Base-by-base conservation (phyloP, 2,113 vertebrate species). In the Diphyllodes magnificus region DNA sequence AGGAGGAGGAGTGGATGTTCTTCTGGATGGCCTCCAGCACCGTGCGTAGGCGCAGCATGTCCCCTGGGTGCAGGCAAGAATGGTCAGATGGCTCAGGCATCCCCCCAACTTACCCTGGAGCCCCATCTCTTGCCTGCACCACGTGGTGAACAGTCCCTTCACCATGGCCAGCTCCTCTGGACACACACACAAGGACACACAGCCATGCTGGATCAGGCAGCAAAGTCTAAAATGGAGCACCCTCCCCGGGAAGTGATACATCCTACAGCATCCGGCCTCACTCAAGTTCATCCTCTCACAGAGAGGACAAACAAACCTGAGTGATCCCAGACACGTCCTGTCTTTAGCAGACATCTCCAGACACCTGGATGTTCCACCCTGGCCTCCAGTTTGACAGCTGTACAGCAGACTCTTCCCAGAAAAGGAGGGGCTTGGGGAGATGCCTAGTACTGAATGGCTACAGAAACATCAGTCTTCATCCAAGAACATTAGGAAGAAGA, bases 21-120 rank as follows among this genome's bases (percentile, higher is more conserved):
- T 99, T 99, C 98, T 99, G 99, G 96, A 99, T 99, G 96, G 98
- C 99, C 95, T 99, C 99, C 88, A 99, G 98, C 92, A 99, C 99
- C 0, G 99, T 99, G 91, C 98, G 98, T 80, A 99, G 97, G 91
- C 99, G 98, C 96, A 99, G 97, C 98, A 99, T 99, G 94, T 99
- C 99, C 44, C 99, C 99, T 99, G 90, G 19, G 71, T 49, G 15
- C 47, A 78, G 88, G n/a, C 39, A 93, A 88, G 65, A 72, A 60
- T 0, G 0, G 82, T 92, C 35, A 96, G 69, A 65, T 11, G 80
- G 50, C 39, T 94, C 23, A 19, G 23, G n/a, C 24, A 53, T 65
- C 11, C 30, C 54, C 25, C 2, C 49, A 56, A 1, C 56, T 50
- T 57, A 18, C 12, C 63, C 65, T 51, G 1, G 3, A 91, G 65